These are phyloP conservation scores for Hecatera dysodea DNA, from an alignment of 2,888 invertebrate species.

Conservation along the genomic window DNA sequence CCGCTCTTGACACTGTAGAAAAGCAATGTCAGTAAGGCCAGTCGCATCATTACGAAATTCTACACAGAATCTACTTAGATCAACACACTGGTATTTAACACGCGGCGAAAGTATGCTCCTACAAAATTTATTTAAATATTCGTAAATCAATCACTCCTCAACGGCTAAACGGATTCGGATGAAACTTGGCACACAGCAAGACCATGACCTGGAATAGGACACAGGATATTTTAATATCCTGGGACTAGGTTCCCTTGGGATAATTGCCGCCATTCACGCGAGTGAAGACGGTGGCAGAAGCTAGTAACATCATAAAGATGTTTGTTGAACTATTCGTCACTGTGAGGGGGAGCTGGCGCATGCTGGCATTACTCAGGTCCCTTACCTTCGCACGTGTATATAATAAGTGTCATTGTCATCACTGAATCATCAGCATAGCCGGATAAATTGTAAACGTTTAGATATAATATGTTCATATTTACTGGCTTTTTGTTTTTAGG, in stretches of 20 bases:
- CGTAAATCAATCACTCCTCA: not conserved
- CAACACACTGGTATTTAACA: not conserved
- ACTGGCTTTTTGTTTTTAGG: not conserved
- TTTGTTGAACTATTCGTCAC: not conserved
- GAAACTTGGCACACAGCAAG: not conserved
- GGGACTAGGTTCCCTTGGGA: no score
- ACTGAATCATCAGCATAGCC: not conserved
- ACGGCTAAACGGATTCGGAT: not conserved
- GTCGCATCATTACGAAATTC: not conserved
- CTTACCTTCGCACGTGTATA: constrained; percentile 25
- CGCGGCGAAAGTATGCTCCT: not conserved
- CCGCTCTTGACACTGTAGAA: constrained; percentile 25
- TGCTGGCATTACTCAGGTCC: constrained; percentile 34
- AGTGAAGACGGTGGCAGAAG: no score
- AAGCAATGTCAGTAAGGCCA: constrained; percentile 10
- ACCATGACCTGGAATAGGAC: not conserved
- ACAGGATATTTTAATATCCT: no score
- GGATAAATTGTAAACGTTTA: not conserved
- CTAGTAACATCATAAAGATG: not conserved
- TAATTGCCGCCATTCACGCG: no score
- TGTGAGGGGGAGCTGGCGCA: not conserved
- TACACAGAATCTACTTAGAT: not conserved
- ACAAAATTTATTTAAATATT: not conserved
- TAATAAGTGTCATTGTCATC: constrained; percentile 7
- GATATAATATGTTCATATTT: not conserved